Evolutionary conservation across 2,113 vertebrate species (phyloP), one percentile per base, ranked within the genome.

Genomic region (Thamnaconus septentrionalis): DNA sequence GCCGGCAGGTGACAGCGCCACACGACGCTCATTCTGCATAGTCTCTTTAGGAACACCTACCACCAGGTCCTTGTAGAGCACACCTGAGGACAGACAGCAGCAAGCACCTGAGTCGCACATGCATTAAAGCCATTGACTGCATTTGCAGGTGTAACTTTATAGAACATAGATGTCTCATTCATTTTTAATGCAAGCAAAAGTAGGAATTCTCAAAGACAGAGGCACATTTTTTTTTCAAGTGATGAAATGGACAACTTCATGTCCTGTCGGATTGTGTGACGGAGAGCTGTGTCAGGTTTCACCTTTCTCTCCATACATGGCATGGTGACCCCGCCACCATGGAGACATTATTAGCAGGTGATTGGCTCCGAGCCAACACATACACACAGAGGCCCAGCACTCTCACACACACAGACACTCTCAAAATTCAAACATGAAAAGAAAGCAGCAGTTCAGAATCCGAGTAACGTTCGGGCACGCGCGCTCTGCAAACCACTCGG

Each of bases 31-130:
- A 73, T 84, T 84, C 61, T 81, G 83, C 1, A 87, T 18, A 0
- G 69, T 93, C 85, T 93, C 92, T 74, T 91, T 89, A 0, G 82
- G 90, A 63, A 93, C 77, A 1, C 87, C 90, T 5, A 93, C 88
- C 71, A 88, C 69, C 53, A 93, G 4, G 9, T 93, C 89, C 57
- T 90, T 88, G 73, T 72, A 92, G 3, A 50, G 74, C 53, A 87
- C 70, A 68, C 85, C 89, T 93, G 18, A 39, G 59, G 9, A 64
- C 18, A 71, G 47, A 65, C 10, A 59, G 7, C 54, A 57, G 40
- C 7, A 4, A 10, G 39, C 2, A 6, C 48, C 47, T 42, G 6
- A 42, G 44, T 7, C 1, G 43, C 7, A 3, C 11, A 12, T 39
- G 58, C 18, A 53, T 10, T 41, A 11, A 3, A 41, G 3, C 5